Percentiles rank a stretch among this genome's conserved stretches.
Evolutionary conservation across 2,113 vertebrate genomes (phyloP).

Genomic region (Oryzias woworae): DNA sequence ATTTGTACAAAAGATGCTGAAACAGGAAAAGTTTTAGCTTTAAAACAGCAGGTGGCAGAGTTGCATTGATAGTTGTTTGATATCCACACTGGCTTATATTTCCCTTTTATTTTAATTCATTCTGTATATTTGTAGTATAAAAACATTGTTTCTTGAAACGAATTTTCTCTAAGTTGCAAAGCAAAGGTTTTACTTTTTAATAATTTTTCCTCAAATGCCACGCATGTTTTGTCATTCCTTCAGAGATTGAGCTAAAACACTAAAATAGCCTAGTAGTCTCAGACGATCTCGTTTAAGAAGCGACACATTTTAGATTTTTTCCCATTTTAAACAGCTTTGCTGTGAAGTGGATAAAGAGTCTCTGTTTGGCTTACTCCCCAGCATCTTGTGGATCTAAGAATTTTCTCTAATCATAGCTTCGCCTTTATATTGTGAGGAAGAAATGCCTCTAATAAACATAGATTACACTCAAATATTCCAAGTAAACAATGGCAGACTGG

Average conservation of each 20-base stretch:
- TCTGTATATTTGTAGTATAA: not conserved
- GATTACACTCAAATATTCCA: constrained; percentile 53
- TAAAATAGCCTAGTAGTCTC: not conserved
- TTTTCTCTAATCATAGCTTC: constrained; percentile 32
- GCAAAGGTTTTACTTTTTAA: too few species aligned
- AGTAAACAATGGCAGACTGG: constrained; percentile 36
- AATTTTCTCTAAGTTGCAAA: too few species aligned
- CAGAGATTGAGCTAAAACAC: too few species aligned
- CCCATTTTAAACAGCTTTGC: constrained; percentile 40
- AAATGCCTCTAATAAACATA: constrained; percentile 43
- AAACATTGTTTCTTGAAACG: not conserved
- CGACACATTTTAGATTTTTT: constrained; percentile 2
- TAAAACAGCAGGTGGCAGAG: constrained; percentile 47
- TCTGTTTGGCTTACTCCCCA: constrained; percentile 24
- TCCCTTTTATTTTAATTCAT: not conserved
- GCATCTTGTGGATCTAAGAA: constrained; percentile 41
- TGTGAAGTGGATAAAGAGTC: constrained; percentile 26
- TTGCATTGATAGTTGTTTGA: constrained; percentile 5
- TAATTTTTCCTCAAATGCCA: too few species aligned
- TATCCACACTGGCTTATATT: not conserved
- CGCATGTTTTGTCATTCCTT: too few species aligned
- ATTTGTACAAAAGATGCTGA: not conserved
- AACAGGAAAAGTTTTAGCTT: not conserved
- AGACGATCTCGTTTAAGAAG: not conserved
- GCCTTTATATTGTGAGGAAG: constrained; percentile 27